Evolutionary conservation across 1,140 invertebrate species (phyloP).

Genomic region (Neelides sp.): DNA sequence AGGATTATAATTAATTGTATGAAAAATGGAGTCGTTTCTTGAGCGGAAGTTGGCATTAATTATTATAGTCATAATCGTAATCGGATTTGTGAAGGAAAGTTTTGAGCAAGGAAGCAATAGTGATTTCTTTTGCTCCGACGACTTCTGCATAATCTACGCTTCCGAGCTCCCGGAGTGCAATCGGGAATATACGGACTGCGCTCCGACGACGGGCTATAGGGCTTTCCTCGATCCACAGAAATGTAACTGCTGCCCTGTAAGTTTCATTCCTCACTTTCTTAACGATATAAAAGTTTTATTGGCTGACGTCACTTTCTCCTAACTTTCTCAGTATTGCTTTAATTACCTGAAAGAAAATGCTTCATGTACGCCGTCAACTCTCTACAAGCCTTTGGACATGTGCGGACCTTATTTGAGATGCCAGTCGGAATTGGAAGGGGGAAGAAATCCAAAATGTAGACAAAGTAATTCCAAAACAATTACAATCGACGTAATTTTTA

Average conservation of each 20-base stretch:
- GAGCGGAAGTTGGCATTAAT: conserved; percentile 5
- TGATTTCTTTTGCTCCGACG: conserved; percentile 8
- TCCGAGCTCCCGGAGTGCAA: too few species aligned
- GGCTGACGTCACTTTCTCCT: background rate
- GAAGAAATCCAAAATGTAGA: conserved; percentile 1
- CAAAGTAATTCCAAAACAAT: conserved; percentile 15
- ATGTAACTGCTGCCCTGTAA: conserved; percentile 28
- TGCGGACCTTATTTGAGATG: conserved; percentile 27
- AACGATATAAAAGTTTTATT: background rate
- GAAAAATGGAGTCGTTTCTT: too few species aligned
- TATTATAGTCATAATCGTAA: background rate
- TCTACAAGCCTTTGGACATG: conserved; percentile 12
- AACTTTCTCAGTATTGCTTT: conserved; percentile 6
- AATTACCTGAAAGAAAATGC: conserved; percentile 14
- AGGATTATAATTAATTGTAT: too few species aligned
- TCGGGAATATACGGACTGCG: too few species aligned
- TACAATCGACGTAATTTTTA: too few species aligned
- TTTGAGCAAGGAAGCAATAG: conserved; percentile 8
- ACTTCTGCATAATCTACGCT: too few species aligned
- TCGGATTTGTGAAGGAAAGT: conserved; percentile 12
- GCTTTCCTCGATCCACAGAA: conserved; percentile 17
- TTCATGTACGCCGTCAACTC: conserved; percentile 6
- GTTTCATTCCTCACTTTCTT: conserved; percentile 18
- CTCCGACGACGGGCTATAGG: conserved; percentile 12
- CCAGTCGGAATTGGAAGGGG: background rate